A percentile compares a stretch with the other conserved stretches of the same genome.
These are phyloP conservation scores for Heliconius nattereri DNA, from an alignment of 1,140 invertebrate genomes.

Conservation along the genomic window DNA sequence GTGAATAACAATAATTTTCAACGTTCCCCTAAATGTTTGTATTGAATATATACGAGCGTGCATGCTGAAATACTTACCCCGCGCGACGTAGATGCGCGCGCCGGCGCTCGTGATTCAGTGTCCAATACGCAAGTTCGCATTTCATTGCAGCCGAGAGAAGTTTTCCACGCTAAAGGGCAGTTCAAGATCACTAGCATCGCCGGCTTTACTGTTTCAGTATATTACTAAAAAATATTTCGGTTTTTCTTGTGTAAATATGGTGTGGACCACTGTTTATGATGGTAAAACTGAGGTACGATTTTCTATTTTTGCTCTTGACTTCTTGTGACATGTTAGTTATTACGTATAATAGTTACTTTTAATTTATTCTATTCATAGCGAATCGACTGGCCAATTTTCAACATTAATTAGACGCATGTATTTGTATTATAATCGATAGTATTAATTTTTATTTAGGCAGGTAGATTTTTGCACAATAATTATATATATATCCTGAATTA, in stretches of 20 bases:
- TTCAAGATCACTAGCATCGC: constrained; percentile 76
- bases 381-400: not conserved
- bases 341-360: not conserved
- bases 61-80: constrained; percentile 52
- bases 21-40: constrained; percentile 23
- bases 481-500: not conserved
- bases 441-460: not conserved
- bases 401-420: not conserved
- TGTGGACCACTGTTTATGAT: constrained; percentile 70
- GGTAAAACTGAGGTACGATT: constrained; percentile 68
- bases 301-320: constrained; percentile 17
- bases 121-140: constrained; percentile 71
- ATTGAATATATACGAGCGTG: constrained; percentile 15
- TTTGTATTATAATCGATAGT: not conserved
- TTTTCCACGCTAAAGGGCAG: constrained; percentile 74
- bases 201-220: constrained; percentile 52
- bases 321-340: not conserved
- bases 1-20: not conserved
- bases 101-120: constrained; percentile 57
- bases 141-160: constrained; percentile 62
- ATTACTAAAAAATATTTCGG: constrained; percentile 56
- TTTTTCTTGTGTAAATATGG: constrained; percentile 59
- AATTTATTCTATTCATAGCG: constrained; percentile 3
- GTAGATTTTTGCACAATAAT: not conserved
- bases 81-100: constrained; percentile 65